phyloP scores from a whole-genome alignment of 2,888 invertebrate species.

The Augiades crinisus region DNA sequence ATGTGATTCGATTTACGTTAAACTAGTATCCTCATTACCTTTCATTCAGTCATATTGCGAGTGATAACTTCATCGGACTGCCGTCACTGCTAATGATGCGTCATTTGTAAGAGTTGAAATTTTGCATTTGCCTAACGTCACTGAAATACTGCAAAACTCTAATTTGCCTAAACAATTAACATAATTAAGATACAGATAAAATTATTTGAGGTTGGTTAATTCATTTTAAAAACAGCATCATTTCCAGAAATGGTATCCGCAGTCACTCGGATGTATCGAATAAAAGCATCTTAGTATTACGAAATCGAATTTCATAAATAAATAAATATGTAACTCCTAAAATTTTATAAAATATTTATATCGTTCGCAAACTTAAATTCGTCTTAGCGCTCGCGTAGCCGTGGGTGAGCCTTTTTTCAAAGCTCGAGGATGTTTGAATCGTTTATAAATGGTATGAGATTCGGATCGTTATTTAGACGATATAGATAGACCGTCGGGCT shows the following conservation, averaged over 20 bases:
- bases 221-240: too few relatives aligned
- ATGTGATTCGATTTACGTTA: slow-evolving; percentile 44
- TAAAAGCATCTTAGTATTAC: slow-evolving; percentile 54
- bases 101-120: too few relatives aligned
- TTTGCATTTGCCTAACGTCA: too few relatives aligned
- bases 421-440: slow-evolving; percentile 46
- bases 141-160: too few relatives aligned
- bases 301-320: slow-evolving; percentile 61
- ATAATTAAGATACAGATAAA: too few relatives aligned
- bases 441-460: slow-evolving; percentile 42
- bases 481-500: slow-evolving; percentile 49
- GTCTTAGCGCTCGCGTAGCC: slow-evolving; percentile 58
- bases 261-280: slow-evolving; percentile 13
- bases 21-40: slow-evolving; percentile 63
- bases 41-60: slow-evolving; percentile 40
- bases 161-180: too few relatives aligned
- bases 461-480: slow-evolving; percentile 47
- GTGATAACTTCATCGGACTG: neutral
- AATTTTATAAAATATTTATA: slow-evolving; percentile 70
- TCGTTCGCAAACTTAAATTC: slow-evolving; percentile 55
- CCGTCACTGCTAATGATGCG: neutral
- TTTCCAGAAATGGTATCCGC: neutral
- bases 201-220: too few relatives aligned
- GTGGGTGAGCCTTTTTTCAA: slow-evolving; percentile 41
- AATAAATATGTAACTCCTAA: slow-evolving; percentile 58